Base-by-base conservation (phyloP, 2,113 vertebrate species). In the Sarotherodon lohbergeri region DNA sequence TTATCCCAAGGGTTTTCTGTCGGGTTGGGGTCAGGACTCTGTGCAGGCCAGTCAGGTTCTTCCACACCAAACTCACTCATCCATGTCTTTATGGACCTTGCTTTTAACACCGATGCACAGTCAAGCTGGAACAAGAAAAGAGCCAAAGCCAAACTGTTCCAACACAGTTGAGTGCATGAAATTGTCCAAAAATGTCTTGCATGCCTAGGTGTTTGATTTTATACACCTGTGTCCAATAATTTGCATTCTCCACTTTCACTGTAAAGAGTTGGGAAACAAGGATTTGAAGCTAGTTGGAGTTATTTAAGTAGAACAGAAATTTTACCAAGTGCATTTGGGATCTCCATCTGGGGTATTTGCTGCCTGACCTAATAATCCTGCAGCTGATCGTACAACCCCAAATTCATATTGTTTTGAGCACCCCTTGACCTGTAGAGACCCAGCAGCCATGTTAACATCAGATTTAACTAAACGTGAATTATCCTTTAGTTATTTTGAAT, bases 1-100 rank as follows among this genome's bases (percentile, higher is more conserved):
- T 34, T 61, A 61, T 19, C 2, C 29, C 29, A 6, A 0, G 0
- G 5, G 16, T 19, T 3, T 61, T 61, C 29, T 61, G 29, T 32
- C 1, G 0, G 29, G 27, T 32, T 32, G 5, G 29, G 3, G 57
- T 61, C 57, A 10, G 57, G 29, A 61, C 14, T 61, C 57, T 59
- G 27, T 59, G 27, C 57, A 59, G 57, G 57, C 57, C 57, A 32
- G 27, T 59, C 57, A 5, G 17, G 57, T 59, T 32, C 57, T 32
- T 59, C 57, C 57, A 17, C 57, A 59, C 27, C 27, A 59, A 32
- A 59, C 57, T 59, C 56, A 17, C 56, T 59, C 14, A 59, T 59
- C 27, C 56, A 32, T 59, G 7, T 59, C 27, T 32, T 59, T 59
- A 59, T 32, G 56, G 56, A 59, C 27, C 56, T 59, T 17, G 3